Evolutionary conservation across 2,113 vertebrate species (phyloP), one percentile per base, ranked within the genome.

Genomic region (Mormoops blainvillei): DNA sequence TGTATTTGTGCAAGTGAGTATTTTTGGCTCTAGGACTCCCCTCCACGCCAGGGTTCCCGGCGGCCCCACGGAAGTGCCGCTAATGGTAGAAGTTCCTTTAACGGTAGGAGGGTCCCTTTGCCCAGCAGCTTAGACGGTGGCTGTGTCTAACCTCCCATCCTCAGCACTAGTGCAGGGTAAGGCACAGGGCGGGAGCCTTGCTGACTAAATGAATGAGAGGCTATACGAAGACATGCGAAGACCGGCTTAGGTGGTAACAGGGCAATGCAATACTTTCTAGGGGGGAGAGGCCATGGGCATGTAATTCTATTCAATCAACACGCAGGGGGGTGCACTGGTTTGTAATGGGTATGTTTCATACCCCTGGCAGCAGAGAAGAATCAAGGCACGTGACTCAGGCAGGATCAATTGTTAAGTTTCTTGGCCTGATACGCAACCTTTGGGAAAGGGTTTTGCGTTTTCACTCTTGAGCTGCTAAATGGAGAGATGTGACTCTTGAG

Each of bases 171-270:
- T 18, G 12, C 36, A 31, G 58, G 52, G 28, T 1, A 13, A 0
- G 45, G 56, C 36, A 7, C 58, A 12, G 24, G 38, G 10, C 6
- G 52, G 26, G 4, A 48, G 50, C 70, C 70, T n/a, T 15, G 38
- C 19, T 33, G 48, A 54, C 38, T 20, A n/a, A 68, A 28, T 9
- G 70, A 14, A 7, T 2, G 24, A 38, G 50, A 50, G 77, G 56
- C 38, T 4, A 1, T 22, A 33, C 3, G 71, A 54, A 20, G 45
- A 12, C 1, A 2, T 0, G 0, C 2, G 61, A 31, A 76, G 80
- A 28, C 67, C 2, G 5, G 22, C 15, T 28, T 2, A 22, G 78
- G 52, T 5, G 36, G 48, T 22, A 38, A 58, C 7, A 31, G 33
- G 1, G 18, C 38, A 9, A 4, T 1, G 4, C 31, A 3, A 33